These are phyloP conservation scores for Halcyon smyrnensis DNA, from an alignment of 2,797 vertebrate genomes.

Conservation along the genomic window DNA sequence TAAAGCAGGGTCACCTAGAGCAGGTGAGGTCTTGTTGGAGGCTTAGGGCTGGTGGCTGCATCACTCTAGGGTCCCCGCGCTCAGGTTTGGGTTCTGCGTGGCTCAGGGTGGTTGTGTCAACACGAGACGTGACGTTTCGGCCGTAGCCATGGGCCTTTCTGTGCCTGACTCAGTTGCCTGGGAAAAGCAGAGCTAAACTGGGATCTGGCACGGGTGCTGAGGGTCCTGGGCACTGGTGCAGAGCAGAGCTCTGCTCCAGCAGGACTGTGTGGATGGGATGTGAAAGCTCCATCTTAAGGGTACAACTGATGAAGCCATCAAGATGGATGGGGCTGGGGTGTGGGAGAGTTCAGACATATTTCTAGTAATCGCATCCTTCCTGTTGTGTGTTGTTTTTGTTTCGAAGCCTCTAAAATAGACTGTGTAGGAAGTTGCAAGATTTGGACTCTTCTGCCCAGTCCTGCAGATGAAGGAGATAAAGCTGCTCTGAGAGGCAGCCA, in stretches of 20 bases:
- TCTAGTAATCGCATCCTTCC: constrained; percentile 19
- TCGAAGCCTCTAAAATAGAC: not conserved
- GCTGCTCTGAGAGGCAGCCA: not conserved
- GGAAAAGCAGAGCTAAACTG: not conserved
- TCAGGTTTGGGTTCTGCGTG: not conserved
- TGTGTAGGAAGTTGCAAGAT: constrained; percentile 17
- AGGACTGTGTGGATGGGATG: not conserved
- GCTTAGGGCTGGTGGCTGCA: not conserved
- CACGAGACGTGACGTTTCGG: not conserved
- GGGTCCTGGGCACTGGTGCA: not conserved
- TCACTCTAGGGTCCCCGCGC: not conserved
- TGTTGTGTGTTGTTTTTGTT: not conserved
- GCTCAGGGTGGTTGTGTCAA: not conserved
- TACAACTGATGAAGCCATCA: not conserved
- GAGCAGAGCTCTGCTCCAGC: not conserved
- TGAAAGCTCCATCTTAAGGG: not conserved
- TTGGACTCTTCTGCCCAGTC: not conserved
- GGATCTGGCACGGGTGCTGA: not conserved
- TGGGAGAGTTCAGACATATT: not conserved
- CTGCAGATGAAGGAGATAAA: not conserved
- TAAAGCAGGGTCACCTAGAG: not conserved
- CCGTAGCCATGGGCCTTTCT: fast-evolving
- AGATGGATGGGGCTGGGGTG: not conserved
- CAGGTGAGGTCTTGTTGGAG: not conserved
- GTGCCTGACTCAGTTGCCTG: not conserved